Evolutionary conservation across 2,113 vertebrate species (phyloP).

Genomic region (Trematomus loennbergii): DNA sequence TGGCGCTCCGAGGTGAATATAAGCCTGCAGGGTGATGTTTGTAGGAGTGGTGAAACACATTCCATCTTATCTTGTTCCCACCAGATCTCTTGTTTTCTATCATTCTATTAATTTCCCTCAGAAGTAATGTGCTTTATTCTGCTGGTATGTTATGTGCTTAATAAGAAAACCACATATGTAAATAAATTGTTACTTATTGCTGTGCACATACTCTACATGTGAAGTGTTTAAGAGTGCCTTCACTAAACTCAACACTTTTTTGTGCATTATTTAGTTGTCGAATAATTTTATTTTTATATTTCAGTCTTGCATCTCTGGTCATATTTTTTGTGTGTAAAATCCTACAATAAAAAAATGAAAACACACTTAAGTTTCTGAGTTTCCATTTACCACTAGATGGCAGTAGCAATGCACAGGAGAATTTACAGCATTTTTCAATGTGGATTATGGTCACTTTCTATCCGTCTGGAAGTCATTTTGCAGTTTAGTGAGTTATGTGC

Average conservation of each 20-base stretch:
- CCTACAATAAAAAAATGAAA: conserved; percentile 53
- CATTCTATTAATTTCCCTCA: conserved; percentile 38
- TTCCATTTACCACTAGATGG: conserved; percentile 72
- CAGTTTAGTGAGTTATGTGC: not conserved
- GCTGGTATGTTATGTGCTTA: not conserved
- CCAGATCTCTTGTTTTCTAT: conserved; percentile 17
- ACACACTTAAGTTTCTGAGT: not conserved
- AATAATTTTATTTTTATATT: conserved; percentile 61
- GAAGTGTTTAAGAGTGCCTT: not conserved
- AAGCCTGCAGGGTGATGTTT: not conserved
- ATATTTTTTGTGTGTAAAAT: conserved; percentile 45
- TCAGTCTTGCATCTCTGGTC: conserved; percentile 18
- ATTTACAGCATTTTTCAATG: not conserved
- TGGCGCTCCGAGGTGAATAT: not conserved
- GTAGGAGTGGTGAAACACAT: conserved; percentile 29
- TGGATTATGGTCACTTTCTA: not conserved
- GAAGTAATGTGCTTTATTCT: not conserved
- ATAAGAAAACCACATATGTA: conserved; percentile 7
- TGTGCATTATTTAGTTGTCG: conserved; percentile 3
- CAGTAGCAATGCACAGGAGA: conserved; percentile 70
- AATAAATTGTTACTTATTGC: not conserved
- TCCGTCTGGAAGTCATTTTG: not conserved
- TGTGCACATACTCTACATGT: not conserved
- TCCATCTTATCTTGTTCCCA: conserved; percentile 14
- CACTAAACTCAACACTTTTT: conserved; percentile 3